Evolutionary conservation across 2,888 invertebrate genomes (phyloP).

Genomic region (Girardia tigrina): DNA sequence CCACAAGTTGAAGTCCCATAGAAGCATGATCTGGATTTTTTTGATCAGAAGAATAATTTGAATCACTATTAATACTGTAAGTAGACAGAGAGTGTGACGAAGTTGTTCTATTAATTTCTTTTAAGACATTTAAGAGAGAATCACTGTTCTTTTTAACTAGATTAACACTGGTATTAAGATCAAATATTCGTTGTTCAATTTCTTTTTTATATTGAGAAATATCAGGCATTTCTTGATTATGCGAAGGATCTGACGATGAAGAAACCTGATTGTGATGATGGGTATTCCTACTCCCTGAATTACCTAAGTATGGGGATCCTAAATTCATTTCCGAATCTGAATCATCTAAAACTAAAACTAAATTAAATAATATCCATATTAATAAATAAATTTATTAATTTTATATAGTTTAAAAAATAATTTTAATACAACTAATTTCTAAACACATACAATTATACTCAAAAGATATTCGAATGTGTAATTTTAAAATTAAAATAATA

Average conservation of each 20-base stretch:
- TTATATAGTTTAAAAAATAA: background rate
- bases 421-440: too few species aligned
- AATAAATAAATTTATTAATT: background rate
- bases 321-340: background rate
- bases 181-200: background rate
- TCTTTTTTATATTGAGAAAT: background rate
- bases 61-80: background rate
- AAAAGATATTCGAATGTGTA: too few species aligned
- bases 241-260: background rate
- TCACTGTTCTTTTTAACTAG: background rate
- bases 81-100: background rate
- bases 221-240: background rate
- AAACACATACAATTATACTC: too few species aligned
- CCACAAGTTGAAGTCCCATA: background rate
- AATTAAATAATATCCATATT: background rate
- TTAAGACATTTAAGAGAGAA: background rate
- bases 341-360: background rate
- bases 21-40: background rate
- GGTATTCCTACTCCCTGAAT: background rate
- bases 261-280: background rate
- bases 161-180: background rate
- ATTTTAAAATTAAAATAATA: too few species aligned
- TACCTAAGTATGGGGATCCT: background rate
- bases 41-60: background rate
- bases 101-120: background rate